Base-by-base conservation (phyloP, 2,888 invertebrate species). In the Argyra leucocephala region DNA sequence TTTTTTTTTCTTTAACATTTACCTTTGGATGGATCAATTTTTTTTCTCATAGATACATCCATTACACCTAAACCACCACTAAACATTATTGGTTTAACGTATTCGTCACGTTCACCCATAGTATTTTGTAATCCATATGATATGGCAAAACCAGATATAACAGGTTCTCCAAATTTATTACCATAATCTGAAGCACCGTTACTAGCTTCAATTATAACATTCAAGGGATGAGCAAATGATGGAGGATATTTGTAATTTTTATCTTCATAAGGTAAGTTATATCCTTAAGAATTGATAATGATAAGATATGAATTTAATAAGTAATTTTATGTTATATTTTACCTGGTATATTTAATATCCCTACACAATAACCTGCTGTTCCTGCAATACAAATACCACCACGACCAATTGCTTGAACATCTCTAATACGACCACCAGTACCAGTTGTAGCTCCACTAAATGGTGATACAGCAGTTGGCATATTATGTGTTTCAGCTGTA, bases 141-240 rank as follows among this genome's bases (percentile, higher is more conserved):
- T 65, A 96, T 86, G 0, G 90, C 89, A 78, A 97, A 98, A 7
- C 98, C 98, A 73, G 84, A 81, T 69, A 98, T 86, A 1, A 98
- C 85, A 0, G 98, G 98, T 78, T 99, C 98, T 0, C 97, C 98
- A 81, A 98, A 99, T 81, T 99, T 98, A 80, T 99, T 99, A 9
- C 98, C 98, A 78, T 98, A 99, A 78, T 99, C 98, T 0, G 96
- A 96, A 3, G 97, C 98, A 1, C 98, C 98, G 77, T 98, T 94
- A 77, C 95, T 96, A 0, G 97, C 98, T 79, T 97, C 95, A 31
- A 99, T 88, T 22, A 94, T 86, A 61, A 98, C 88, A 76, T 95
- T 90, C 18, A 93, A 80, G 0, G 98, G 95, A 1, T 86, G 83
- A 1, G 97, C 96, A 81, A 99, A 93, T 71, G 96, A 95, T 57